These are phyloP conservation scores for Hippoglossus stenolepis DNA, from an alignment of 2,113 vertebrate genomes.

Conservation along the genomic window DNA sequence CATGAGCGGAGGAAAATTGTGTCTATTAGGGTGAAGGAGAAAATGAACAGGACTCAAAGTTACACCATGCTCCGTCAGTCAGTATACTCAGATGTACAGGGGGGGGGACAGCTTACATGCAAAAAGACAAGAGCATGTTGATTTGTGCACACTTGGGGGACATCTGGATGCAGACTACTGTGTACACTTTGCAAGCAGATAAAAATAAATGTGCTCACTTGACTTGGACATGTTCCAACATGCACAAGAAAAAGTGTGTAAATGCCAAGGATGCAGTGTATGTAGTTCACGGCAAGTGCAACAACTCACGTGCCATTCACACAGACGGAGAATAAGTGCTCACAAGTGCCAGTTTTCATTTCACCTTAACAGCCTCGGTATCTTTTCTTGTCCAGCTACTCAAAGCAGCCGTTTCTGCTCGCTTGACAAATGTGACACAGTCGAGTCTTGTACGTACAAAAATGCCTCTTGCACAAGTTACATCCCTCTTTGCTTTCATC, in stretches of 20 bases:
- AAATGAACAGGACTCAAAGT: slow-evolving; percentile 52
- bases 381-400: neutral
- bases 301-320: neutral
- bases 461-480: neutral
- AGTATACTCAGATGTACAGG: neutral
- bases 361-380: neutral
- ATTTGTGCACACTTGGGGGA: no score
- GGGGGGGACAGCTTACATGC: no score
- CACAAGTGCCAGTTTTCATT: neutral
- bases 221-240: no score
- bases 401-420: neutral
- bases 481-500: slow-evolving; percentile 18
- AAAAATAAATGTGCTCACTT: no score
- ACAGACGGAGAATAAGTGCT: neutral
- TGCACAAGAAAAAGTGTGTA: neutral
- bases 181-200: no score
- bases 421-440: neutral
- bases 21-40: slow-evolving; percentile 53
- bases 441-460: neutral
- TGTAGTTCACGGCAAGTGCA: neutral
- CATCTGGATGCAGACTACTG: no score
- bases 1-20: slow-evolving; percentile 46
- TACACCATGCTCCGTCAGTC: slow-evolving; percentile 38
- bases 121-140: no score
- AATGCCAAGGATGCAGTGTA: neutral